phyloP scores from a whole-genome alignment of 2,113 vertebrate genomes.

The Lichenostomus cassidix region DNA sequence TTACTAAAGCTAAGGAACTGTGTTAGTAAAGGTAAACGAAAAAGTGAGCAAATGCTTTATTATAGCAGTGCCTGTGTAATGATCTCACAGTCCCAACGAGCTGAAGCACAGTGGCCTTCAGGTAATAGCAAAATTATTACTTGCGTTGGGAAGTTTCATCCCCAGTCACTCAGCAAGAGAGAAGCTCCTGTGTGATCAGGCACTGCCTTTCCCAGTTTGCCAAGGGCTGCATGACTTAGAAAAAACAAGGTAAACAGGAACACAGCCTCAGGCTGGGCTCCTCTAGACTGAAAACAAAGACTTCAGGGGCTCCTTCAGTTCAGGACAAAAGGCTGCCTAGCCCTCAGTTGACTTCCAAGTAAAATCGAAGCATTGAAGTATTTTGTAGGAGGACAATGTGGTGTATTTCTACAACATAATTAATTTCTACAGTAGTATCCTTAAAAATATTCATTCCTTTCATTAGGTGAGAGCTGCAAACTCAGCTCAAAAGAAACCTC shows the following conservation, averaged over 20 bases:
- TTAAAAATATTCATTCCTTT: background rate
- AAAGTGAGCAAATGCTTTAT: background rate
- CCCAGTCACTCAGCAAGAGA: background rate
- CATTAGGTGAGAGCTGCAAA: background rate
- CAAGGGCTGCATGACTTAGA: background rate
- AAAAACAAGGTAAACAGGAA: background rate
- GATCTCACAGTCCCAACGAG: background rate
- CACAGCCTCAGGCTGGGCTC: background rate
- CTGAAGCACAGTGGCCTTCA: background rate
- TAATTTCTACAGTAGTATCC: background rate
- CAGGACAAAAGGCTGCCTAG: background rate
- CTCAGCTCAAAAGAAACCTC: background rate
- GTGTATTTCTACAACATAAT: background rate
- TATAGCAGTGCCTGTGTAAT: background rate
- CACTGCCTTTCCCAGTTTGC: background rate
- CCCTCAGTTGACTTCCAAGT: background rate
- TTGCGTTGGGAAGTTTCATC: background rate
- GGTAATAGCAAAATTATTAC: background rate
- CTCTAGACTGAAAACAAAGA: background rate
- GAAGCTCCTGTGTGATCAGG: background rate
- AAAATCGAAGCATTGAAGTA: background rate
- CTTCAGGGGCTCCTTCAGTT: background rate
- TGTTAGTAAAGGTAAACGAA: background rate
- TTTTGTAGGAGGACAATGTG: background rate
- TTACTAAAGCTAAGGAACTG: background rate